These are phyloP conservation scores for Homalodisca vitripennis DNA, from an alignment of 1,140 invertebrate species.

Conservation along the genomic window DNA sequence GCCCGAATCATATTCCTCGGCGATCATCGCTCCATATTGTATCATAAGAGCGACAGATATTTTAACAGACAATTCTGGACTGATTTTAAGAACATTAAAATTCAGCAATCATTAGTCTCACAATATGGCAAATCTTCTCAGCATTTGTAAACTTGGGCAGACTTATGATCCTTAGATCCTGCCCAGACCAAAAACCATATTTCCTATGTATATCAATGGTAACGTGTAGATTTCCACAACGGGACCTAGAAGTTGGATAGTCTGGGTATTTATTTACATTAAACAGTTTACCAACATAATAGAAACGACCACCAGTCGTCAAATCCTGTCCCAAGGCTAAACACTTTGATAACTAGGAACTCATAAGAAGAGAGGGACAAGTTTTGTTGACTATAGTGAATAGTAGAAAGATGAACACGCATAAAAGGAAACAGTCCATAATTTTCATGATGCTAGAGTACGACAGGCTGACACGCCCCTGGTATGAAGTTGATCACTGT, in stretches of 20 bases:
- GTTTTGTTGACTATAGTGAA: slow-evolving; percentile 97
- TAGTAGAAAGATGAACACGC: slow-evolving; percentile 86
- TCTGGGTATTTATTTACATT: slow-evolving; percentile 76
- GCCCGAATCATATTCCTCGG: slow-evolving; percentile 87
- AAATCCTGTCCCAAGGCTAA: slow-evolving; percentile 91
- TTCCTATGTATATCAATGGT: slow-evolving; percentile 91
- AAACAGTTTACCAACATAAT: slow-evolving; percentile 67
- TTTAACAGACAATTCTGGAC: slow-evolving; percentile 69
- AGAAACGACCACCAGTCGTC: slow-evolving; percentile 83
- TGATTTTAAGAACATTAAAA: slow-evolving; percentile 78
- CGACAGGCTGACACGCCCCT: too few species aligned
- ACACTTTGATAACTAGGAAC: slow-evolving; percentile 92
- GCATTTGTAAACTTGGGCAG: slow-evolving; percentile 98
- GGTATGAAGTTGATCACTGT: too few species aligned
- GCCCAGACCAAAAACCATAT: slow-evolving; percentile 95
- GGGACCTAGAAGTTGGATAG: slow-evolving; percentile 61
- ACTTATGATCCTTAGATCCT: slow-evolving; percentile 95
- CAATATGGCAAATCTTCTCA: slow-evolving; percentile 94
- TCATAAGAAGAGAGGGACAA: slow-evolving; percentile 81
- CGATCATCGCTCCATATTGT: slow-evolving; percentile 84
- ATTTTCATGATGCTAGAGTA: slow-evolving; percentile 23
- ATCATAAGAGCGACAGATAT: slow-evolving; percentile 97
- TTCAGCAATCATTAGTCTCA: slow-evolving; percentile 97
- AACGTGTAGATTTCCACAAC: slow-evolving; percentile 87
- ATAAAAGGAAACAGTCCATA: slow-evolving; percentile 64